Evolutionary conservation across 1,140 invertebrate genomes (phyloP).

Genomic region (Drosophila varians): DNA sequence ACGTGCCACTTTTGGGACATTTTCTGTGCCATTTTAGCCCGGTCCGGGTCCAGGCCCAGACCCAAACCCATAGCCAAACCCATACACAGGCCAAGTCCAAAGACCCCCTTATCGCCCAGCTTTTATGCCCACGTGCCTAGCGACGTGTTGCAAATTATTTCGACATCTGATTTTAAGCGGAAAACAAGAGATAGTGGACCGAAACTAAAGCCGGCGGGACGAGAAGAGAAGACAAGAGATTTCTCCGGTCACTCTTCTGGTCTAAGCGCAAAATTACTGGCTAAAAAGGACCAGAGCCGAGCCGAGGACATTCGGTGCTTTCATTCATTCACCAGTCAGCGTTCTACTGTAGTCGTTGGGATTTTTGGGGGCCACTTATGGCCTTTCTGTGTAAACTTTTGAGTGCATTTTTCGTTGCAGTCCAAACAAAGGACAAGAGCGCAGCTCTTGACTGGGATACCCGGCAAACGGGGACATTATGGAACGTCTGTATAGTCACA

Average conservation of each 20-base stretch:
- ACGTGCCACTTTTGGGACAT: conserved; percentile 59
- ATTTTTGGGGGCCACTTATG: conserved; percentile 63
- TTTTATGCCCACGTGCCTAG: conserved; percentile 54
- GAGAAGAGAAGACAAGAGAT: conserved; percentile 34
- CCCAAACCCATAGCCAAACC: no score
- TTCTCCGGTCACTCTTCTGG: conserved; percentile 47
- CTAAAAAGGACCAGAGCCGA: conserved; percentile 49
- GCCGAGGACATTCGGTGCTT: conserved; percentile 2
- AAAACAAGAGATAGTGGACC: conserved; percentile 71
- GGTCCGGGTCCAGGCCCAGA: no score
- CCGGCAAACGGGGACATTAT: conserved; percentile 59
- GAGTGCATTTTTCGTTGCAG: conserved; percentile 77
- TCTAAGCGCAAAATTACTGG: conserved; percentile 78
- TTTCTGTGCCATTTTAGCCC: conserved; percentile 10
- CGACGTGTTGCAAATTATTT: conserved; percentile 82
- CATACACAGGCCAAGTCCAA: conserved; percentile 13
- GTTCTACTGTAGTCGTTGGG: neutral
- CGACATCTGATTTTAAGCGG: conserved; percentile 82
- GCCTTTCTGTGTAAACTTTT: conserved; percentile 81
- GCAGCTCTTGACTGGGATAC: conserved; percentile 25
- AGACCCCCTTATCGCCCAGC: neutral
- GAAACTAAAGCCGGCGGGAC: neutral
- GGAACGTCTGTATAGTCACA: conserved; percentile 25
- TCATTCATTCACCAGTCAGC: neutral
- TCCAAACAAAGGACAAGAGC: conserved; percentile 70